Base-by-base conservation (phyloP, 2,888 invertebrate species). In the Hydriomena furcata region DNA sequence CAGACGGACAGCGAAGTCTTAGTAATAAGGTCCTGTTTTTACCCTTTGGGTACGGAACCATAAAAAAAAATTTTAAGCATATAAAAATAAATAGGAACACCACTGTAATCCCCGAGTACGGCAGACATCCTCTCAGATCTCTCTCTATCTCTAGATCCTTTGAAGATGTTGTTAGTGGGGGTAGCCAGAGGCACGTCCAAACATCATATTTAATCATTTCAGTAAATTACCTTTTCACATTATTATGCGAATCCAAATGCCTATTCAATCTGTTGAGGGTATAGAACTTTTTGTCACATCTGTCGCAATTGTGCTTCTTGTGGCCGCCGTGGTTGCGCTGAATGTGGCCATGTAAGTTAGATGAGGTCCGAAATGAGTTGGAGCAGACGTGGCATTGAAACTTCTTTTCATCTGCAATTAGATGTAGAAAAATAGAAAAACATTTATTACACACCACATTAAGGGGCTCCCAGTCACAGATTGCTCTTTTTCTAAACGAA, bases 311-410 rank as follows among this genome's bases (percentile, higher is more conserved):
- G 54, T 63, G 68, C 0, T 64, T 56, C 10, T 64, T 63, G 0
- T 63, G 55, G 24, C 63, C 40, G 5, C 52, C 65, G 56, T 85
- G 85, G 0, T 48, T 46, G 0, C 77, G 53, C 0, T 72, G 62
- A 7, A 77, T 75, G 55, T 85, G 85, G 0, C 63, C 58, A 0
- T 32, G 52, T 7, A 83, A 63, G 42, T 80, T 82, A 0, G 83
- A 82, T 0, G 73, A 65, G 0, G 76, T 79, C 31, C 71, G 59
- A 55, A 69, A 84, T 0, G 73, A 63, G 0, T 58, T 36, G 0
- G 77, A 60, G 20, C 85, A 85, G 25, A 66, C 67, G 12, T 76
- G 72, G 49, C 85, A 85, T 12, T 79, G 75, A 59, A 69, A 84
- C 10, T 60, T 42, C 42, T 81, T 82, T 6, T 68, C 54, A 20